Percentiles rank a stretch among this genome's conserved stretches.
Evolutionary conservation across 2,888 invertebrate genomes (phyloP).

Genomic region (Liopterus haemorrhoidalis): DNA sequence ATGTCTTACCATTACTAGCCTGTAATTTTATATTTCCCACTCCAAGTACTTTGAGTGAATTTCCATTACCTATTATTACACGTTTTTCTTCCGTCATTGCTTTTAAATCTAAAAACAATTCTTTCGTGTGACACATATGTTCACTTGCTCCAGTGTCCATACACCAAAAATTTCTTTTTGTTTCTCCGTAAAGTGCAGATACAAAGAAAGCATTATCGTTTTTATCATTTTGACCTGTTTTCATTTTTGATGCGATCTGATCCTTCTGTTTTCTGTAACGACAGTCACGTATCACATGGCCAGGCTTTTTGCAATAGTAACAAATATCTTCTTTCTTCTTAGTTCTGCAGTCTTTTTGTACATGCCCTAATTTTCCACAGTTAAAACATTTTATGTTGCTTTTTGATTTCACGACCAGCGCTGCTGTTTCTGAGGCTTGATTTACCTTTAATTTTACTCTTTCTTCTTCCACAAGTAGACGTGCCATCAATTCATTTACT

Average conservation of each 20-base stretch:
- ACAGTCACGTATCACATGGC: background rate
- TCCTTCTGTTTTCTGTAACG: too few relatives aligned
- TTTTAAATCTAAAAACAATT: slow-evolving; percentile 19
- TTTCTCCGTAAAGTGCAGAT: too few relatives aligned
- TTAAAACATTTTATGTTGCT: slow-evolving; percentile 20
- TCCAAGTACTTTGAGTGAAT: too few relatives aligned
- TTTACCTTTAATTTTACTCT: slow-evolving; percentile 21
- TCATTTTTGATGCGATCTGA: too few relatives aligned
- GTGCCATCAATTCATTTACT: slow-evolving; percentile 28
- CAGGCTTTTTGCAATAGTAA: slow-evolving; percentile 5
- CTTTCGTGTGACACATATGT: slow-evolving; percentile 25
- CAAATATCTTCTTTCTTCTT: slow-evolving; percentile 17
- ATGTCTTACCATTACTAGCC: slow-evolving; percentile 22
- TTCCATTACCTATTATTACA: too few relatives aligned
- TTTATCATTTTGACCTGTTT: too few relatives aligned
- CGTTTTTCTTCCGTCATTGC: slow-evolving; percentile 1
- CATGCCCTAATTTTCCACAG: slow-evolving; percentile 24
- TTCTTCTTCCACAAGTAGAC: slow-evolving; percentile 30
- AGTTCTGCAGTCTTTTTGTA: slow-evolving; percentile 16
- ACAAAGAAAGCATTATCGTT: too few relatives aligned
- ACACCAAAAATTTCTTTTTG: slow-evolving; percentile 12
- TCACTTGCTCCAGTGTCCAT: slow-evolving; percentile 23
- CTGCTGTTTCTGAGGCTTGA: too few relatives aligned
- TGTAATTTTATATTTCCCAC: too few relatives aligned
- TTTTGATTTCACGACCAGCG: slow-evolving; percentile 10